Evolutionary conservation across 2,797 vertebrate species (phyloP).

Genomic region (Aldrovandia affinis): DNA sequence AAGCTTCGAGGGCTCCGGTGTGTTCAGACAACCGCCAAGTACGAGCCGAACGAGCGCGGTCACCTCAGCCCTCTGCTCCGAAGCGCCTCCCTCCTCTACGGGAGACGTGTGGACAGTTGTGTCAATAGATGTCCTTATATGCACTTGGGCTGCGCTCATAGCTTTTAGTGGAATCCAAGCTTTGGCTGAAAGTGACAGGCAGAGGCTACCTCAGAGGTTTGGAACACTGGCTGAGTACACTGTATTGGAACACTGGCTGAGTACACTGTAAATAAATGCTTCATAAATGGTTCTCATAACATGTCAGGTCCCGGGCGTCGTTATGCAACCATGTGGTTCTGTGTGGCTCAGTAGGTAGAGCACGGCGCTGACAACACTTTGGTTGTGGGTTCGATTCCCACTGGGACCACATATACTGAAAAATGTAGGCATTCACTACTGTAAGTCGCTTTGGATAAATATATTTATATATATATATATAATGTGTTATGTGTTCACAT

Average conservation of each 20-base stretch:
- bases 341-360: no score
- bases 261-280: no score
- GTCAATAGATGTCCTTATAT: background rate
- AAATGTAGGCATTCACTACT: no score
- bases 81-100: background rate
- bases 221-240: background rate
- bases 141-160: background rate
- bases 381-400: no score
- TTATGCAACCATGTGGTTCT: no score
- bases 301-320: no score
- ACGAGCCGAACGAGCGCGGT: conserved; percentile 5
- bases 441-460: no score
- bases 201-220: conserved; percentile 4
- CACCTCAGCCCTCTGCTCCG: background rate
- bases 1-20: background rate
- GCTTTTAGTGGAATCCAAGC: conserved; percentile 4
- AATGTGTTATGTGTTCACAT: background rate
- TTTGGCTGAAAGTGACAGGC: background rate
- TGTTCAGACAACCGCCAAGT: background rate
- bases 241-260: no score
- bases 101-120: background rate
- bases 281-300: no score
- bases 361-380: no score
- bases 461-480: no score
- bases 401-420: no score